These are phyloP conservation scores for Seira ritae DNA, from an alignment of 2,888 invertebrate genomes.

Conservation along the genomic window DNA sequence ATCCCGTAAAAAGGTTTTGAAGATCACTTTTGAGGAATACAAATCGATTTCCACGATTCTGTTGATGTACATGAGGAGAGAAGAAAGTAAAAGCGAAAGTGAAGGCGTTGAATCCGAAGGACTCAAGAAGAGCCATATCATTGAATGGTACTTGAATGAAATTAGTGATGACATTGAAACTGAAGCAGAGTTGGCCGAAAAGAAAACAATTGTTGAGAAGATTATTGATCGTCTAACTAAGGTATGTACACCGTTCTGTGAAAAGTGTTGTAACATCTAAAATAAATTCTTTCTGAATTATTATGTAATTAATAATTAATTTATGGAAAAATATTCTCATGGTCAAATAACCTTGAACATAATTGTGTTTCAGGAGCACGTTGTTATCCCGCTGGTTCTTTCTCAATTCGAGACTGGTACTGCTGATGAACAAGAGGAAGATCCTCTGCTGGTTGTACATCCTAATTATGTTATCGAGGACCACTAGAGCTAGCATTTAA, in stretches of 20 bases:
- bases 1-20: constrained; percentile 75
- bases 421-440: constrained; percentile 80
- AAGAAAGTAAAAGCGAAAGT: constrained; percentile 80
- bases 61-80: constrained; percentile 90
- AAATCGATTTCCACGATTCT: constrained; percentile 94
- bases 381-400: constrained; percentile 85
- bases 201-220: constrained; percentile 93
- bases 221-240: constrained; percentile 93
- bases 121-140: constrained; percentile 84
- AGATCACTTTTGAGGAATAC: constrained; percentile 94
- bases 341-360: background rate
- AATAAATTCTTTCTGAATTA: too few relatives aligned
- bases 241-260: constrained; percentile 44
- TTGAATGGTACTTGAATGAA: constrained; percentile 95
- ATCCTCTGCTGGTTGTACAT: constrained; percentile 94
- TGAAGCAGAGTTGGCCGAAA: constrained; percentile 92
- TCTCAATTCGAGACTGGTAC: constrained; percentile 77
- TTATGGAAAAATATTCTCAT: too few relatives aligned
- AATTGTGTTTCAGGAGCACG: constrained; percentile 84
- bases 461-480: constrained; percentile 93
- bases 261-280: too few relatives aligned
- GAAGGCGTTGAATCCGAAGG: constrained; percentile 75
- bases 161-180: constrained; percentile 91
- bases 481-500: background rate
- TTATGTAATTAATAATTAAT: too few relatives aligned